These are phyloP conservation scores for Oscheius onirici DNA, from an alignment of 2,888 invertebrate genomes.

Conservation along the genomic window DNA sequence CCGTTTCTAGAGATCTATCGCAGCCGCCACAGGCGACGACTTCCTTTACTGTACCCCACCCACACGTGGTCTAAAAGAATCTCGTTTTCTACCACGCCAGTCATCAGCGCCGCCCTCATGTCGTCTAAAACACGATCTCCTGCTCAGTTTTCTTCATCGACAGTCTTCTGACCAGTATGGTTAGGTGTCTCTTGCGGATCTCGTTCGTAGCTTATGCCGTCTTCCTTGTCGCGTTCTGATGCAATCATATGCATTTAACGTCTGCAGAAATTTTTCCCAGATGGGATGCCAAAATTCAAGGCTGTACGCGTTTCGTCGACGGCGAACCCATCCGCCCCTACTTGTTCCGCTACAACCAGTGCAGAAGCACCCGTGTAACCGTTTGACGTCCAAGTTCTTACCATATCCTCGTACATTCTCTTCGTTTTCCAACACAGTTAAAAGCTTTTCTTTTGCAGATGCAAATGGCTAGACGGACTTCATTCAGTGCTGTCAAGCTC, in stretches of 20 bases:
- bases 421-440: background rate
- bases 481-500: background rate
- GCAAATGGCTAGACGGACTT: background rate
- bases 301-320: slow-evolving; percentile 30
- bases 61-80: slow-evolving; percentile 22
- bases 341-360: slow-evolving; percentile 13
- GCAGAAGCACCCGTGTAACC: slow-evolving; percentile 19
- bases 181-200: background rate
- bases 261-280: background rate
- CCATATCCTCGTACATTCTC: background rate
- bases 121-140: too few species aligned
- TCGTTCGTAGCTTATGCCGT: background rate
- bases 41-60: slow-evolving; percentile 22
- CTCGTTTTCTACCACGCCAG: slow-evolving; percentile 16
- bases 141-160: too few species aligned
- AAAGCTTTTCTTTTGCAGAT: slow-evolving; percentile 3
- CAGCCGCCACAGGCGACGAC: too few species aligned
- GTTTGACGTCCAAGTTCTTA: background rate
- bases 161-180: too few species aligned
- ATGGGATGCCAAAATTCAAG: slow-evolving; percentile 11
- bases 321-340: slow-evolving; percentile 26
- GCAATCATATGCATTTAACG: background rate
- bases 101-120: too few species aligned
- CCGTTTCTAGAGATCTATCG: too few species aligned
- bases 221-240: background rate